These are phyloP conservation scores for Euthynnus affinis DNA, from an alignment of 2,797 vertebrate genomes.

Conservation along the genomic window DNA sequence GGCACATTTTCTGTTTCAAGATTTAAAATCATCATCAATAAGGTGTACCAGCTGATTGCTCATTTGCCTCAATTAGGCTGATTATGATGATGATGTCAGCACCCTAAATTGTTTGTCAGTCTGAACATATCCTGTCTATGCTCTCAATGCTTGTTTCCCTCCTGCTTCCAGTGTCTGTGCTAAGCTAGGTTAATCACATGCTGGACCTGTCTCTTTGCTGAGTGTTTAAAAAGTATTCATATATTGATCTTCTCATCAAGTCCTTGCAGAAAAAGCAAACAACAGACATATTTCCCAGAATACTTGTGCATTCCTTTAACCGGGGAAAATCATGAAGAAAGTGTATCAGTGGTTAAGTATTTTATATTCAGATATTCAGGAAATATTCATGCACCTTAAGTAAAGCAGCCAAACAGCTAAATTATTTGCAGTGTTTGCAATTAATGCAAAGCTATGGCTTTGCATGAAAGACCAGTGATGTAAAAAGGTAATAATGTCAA, in stretches of 20 bases:
- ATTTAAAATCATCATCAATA: not conserved
- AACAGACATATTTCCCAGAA: slow-evolving; percentile 1
- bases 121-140: not conserved
- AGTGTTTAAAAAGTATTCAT: not conserved
- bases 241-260: slow-evolving; percentile 2
- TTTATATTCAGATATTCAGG: too few relatives aligned
- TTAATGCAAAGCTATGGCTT: slow-evolving; percentile 8
- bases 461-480: slow-evolving; percentile 29
- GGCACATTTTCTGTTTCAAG: not conserved
- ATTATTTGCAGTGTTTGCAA: not conserved
- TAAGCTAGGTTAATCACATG: slow-evolving; percentile 2
- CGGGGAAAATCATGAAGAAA: not conserved
- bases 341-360: not conserved
- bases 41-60: not conserved
- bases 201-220: not conserved
- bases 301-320: not conserved
- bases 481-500: slow-evolving; percentile 33
- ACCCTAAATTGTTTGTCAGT: not conserved
- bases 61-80: not conserved
- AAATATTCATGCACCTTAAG: too few relatives aligned
- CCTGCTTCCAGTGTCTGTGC: too few relatives aligned
- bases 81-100: not conserved
- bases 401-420: not conserved
- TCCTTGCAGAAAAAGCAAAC: not conserved
- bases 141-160: slow-evolving; percentile 3